These are phyloP conservation scores for Poeciliopsis occidentalis DNA, from an alignment of 2,113 vertebrate species.

Conservation along the genomic window DNA sequence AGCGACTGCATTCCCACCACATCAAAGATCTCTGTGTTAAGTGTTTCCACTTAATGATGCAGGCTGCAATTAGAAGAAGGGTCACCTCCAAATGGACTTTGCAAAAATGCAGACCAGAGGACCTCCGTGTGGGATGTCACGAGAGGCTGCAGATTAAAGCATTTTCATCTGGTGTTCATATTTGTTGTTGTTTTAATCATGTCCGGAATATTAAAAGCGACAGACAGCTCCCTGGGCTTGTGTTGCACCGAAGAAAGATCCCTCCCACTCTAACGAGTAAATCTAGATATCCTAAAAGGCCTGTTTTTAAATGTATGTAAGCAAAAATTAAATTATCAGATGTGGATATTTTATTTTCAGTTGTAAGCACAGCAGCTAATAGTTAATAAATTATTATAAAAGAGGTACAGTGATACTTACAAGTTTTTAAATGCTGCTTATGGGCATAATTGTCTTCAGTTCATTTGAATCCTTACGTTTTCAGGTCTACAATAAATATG, in stretches of 20 bases:
- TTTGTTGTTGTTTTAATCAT: slow-evolving; percentile 23
- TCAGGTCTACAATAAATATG: no score
- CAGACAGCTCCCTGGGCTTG: not conserved
- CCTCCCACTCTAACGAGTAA: no score
- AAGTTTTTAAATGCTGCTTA: no score
- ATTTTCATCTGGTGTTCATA: slow-evolving; percentile 50
- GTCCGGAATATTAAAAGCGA: slow-evolving; percentile 11
- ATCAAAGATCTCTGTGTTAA: slow-evolving; percentile 68
- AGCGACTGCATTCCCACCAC: slow-evolving; percentile 68
- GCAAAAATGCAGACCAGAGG: slow-evolving; percentile 33
- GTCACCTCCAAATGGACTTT: slow-evolving; percentile 59
- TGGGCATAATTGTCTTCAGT: no score
- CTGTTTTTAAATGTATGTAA: no score
- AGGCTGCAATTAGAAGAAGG: slow-evolving; percentile 47
- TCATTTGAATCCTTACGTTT: no score
- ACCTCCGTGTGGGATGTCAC: slow-evolving; percentile 37
- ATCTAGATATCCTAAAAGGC: no score
- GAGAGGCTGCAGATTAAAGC: slow-evolving; percentile 26
- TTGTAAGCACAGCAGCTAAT: not conserved
- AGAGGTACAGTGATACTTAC: not conserved
- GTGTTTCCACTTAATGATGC: slow-evolving; percentile 59
- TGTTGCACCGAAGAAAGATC: not conserved
- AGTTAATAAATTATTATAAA: not conserved
- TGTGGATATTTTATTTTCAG: not conserved
- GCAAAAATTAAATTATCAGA: no score